Conservation (phyloP, 1,140 invertebrate species). For the Cylas formicarius region DNA sequence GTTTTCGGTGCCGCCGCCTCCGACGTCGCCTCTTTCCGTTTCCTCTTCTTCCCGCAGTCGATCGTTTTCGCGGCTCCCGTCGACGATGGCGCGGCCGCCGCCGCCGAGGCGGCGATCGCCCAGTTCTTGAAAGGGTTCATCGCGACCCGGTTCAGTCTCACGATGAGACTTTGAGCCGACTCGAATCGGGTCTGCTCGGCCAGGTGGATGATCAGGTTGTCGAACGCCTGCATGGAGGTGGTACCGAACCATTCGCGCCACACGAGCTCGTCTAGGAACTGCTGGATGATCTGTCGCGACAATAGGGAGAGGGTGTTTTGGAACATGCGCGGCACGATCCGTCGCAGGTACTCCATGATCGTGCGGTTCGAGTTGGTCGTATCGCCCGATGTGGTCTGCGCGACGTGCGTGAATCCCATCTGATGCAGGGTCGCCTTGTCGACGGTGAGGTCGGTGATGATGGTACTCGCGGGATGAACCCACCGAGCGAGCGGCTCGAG, state of each 20-base stretch:
- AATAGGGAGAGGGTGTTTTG: constrained; percentile 78
- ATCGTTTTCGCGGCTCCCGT: constrained; percentile 1
- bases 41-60: constrained; percentile 6
- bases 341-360: constrained; percentile 80
- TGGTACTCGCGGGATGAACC: constrained; percentile 68
- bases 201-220: constrained; percentile 72
- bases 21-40: constrained; percentile 11
- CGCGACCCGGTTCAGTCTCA: constrained; percentile 51
- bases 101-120: constrained; percentile 40
- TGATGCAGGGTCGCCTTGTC: constrained; percentile 67
- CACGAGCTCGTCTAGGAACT: constrained; percentile 79
- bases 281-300: constrained; percentile 44
- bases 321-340: constrained; percentile 83
- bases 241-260: constrained; percentile 63
- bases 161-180: constrained; percentile 43
- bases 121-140: constrained; percentile 75
- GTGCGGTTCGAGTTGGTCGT: constrained; percentile 59
- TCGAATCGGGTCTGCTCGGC: constrained; percentile 66
- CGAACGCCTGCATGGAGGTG: constrained; percentile 68
- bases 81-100: constrained; percentile 10
- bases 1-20: constrained; percentile 3
- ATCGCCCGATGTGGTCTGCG: constrained; percentile 59
- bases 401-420: constrained; percentile 70
- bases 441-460: constrained; percentile 75
- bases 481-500: constrained; percentile 67